Percentiles rank a stretch among this genome's conserved stretches.
phyloP scores from a whole-genome alignment of 2,113 vertebrate genomes.

The Salvator merianae region DNA sequence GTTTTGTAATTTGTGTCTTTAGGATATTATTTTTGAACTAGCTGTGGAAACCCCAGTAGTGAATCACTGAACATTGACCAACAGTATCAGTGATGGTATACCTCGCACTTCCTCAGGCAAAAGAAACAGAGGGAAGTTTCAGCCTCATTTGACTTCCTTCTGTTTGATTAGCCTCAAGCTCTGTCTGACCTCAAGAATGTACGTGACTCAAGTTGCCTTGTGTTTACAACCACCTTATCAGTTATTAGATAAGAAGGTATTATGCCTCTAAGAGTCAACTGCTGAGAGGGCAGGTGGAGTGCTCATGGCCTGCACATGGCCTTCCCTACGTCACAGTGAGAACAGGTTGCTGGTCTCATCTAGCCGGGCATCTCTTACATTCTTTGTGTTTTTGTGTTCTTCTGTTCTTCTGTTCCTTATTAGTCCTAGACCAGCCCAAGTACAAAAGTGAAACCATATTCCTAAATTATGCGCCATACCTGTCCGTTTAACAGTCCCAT shows the following conservation, averaged over 20 bases:
- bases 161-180: constrained; percentile 54
- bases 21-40: constrained; percentile 26
- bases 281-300: too few relatives aligned
- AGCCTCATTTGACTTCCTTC: constrained; percentile 27
- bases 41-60: constrained; percentile 63
- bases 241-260: not conserved
- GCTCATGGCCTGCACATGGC: too few relatives aligned
- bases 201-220: constrained; percentile 30
- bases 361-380: too few relatives aligned
- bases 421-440: too few relatives aligned
- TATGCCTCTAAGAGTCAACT: too few relatives aligned
- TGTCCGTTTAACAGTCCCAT: too few relatives aligned
- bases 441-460: too few relatives aligned
- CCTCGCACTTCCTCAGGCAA: constrained; percentile 31
- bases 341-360: too few relatives aligned
- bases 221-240: constrained; percentile 43
- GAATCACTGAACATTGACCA: constrained; percentile 65
- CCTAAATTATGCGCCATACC: too few relatives aligned
- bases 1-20: not conserved
- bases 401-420: too few relatives aligned
- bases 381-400: too few relatives aligned
- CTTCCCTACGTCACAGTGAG: too few relatives aligned
- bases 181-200: constrained; percentile 57
- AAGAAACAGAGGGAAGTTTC: constrained; percentile 36
- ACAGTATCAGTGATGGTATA: not conserved